Conservation (phyloP, 1,140 invertebrate species). For the Meloidogyne hapla region DNA sequence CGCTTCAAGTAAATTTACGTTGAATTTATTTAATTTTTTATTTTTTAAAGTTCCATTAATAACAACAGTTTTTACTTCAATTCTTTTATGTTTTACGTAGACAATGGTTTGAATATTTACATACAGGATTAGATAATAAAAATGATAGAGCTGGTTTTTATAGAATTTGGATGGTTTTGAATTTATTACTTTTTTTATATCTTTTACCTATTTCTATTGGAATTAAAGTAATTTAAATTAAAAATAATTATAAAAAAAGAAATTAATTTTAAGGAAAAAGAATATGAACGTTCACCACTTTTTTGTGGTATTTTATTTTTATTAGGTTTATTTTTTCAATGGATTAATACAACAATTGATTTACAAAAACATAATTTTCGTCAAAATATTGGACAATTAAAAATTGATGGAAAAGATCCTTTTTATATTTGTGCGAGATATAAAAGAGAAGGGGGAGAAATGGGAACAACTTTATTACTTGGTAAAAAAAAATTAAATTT, state of each 20-base stretch:
- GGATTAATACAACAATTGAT: constrained; percentile 38
- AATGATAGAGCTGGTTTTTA: constrained; percentile 53
- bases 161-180: constrained; percentile 46
- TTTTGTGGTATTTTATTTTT: constrained; percentile 34
- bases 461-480: constrained; percentile 35
- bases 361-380: constrained; percentile 43
- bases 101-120: constrained; percentile 39
- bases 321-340: constrained; percentile 39
- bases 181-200: constrained; percentile 48
- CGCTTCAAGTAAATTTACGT: neutral
- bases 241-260: neutral
- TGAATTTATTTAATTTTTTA: constrained; percentile 40
- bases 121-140: constrained; percentile 37
- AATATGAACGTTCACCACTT: neutral
- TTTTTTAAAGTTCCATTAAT: constrained; percentile 24
- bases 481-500: constrained; percentile 22
- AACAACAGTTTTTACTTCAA: constrained; percentile 32
- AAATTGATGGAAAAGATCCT: constrained; percentile 48
- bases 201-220: constrained; percentile 39
- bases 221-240: constrained; percentile 17
- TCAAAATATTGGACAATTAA: constrained; percentile 35
- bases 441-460: constrained; percentile 44
- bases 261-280: neutral
- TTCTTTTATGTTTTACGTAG: constrained; percentile 41
- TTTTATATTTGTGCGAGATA: constrained; percentile 49